Evolutionary conservation across 1,140 invertebrate species (phyloP).

Genomic region (Bombus impatiens): DNA sequence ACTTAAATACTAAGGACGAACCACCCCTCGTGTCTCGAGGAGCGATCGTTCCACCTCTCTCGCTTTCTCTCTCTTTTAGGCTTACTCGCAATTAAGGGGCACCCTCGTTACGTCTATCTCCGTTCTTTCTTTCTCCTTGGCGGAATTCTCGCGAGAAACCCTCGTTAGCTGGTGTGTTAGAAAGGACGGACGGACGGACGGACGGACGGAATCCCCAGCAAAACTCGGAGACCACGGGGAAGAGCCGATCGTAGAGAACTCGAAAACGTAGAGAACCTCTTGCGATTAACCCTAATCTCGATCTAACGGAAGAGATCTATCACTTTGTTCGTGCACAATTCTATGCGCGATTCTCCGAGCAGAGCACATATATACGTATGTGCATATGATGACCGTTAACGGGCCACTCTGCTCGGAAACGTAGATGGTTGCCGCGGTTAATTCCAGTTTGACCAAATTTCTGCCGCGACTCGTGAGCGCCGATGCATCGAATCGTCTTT

Average conservation of each 20-base stretch:
- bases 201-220: not conserved
- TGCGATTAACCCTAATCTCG: not conserved
- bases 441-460: no score
- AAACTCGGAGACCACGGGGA: conserved; percentile 16
- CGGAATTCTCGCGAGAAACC: conserved; percentile 38
- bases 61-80: conserved; percentile 36
- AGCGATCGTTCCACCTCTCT: conserved; percentile 56
- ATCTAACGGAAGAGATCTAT: not conserved
- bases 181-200: conserved; percentile 5
- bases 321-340: not conserved
- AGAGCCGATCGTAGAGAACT: conserved; percentile 15
- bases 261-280: not conserved
- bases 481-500: no score
- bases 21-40: conserved; percentile 66
- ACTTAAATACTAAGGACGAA: conserved; percentile 69
- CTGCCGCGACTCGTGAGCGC: no score
- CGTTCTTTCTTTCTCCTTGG: conserved; percentile 51
- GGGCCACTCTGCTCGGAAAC: no score
- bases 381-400: not conserved
- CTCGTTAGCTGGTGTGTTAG: conserved; percentile 42
- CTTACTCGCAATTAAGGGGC: conserved; percentile 62
- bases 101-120: conserved; percentile 60
- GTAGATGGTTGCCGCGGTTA: no score
- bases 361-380: no score
- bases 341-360: not conserved